These are phyloP conservation scores for Loripinus fragilis DNA, from an alignment of 2,888 invertebrate genomes.

Conservation along the genomic window DNA sequence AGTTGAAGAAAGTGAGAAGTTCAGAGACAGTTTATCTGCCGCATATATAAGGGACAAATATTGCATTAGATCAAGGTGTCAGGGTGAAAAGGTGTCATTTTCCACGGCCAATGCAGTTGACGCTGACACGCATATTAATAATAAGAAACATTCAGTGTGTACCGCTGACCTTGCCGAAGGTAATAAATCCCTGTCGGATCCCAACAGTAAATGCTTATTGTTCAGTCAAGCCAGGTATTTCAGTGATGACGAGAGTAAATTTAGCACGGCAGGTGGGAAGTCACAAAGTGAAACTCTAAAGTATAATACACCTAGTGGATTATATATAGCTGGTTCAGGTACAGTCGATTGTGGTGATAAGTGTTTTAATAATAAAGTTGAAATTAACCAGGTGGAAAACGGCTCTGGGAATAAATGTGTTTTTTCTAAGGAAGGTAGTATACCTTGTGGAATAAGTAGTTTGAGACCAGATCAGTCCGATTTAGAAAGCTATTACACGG, in stretches of 20 bases:
- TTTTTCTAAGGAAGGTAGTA: background rate
- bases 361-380: background rate
- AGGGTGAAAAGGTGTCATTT: background rate
- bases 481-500: background rate
- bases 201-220: background rate
- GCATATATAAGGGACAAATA: background rate
- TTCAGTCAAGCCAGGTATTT: slow-evolving; percentile 2
- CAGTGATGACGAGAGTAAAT: background rate
- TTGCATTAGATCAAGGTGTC: background rate
- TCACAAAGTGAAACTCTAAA: background rate
- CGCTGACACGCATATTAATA: slow-evolving; percentile 1
- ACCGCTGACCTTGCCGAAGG: background rate
- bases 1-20: background rate
- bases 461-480: background rate
- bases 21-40: background rate
- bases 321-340: background rate
- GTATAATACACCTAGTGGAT: slow-evolving; percentile 5
- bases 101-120: background rate
- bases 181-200: background rate
- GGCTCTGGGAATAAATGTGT: too few relatives aligned
- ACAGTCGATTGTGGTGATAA: background rate
- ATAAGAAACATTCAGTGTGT: background rate
- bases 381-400: background rate
- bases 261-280: slow-evolving; percentile 6
- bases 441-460: background rate